These are phyloP conservation scores for Bovichtus variegatus DNA, from an alignment of 2,797 vertebrate genomes.

Conservation along the genomic window DNA sequence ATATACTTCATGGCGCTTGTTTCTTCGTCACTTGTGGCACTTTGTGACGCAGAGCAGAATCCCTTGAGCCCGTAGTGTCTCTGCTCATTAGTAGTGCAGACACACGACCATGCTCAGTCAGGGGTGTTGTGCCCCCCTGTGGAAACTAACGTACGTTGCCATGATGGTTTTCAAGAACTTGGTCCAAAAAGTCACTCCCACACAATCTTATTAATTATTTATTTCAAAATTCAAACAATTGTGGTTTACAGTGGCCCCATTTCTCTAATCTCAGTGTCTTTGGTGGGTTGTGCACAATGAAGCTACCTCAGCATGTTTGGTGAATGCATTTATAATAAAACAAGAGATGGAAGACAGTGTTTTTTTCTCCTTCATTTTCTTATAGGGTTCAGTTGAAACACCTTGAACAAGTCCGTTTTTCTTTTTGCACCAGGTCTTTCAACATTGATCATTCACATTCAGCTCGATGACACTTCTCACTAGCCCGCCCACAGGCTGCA, in stretches of 20 bases:
- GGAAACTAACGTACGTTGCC: not conserved
- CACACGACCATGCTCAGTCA: not conserved
- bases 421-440: constrained; percentile 15
- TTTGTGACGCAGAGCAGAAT: no score
- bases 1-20: not conserved
- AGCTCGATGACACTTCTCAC: constrained; percentile 7
- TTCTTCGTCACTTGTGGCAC: not conserved
- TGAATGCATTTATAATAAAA: constrained; percentile 4
- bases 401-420: constrained; percentile 17
- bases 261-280: constrained; percentile 14
- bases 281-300: constrained; percentile 18
- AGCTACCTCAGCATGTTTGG: not conserved
- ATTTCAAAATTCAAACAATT: constrained; percentile 56
- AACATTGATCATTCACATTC: not conserved
- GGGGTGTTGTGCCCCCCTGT: constrained; percentile 12
- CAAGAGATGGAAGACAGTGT: not conserved
- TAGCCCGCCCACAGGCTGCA: not conserved
- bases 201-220: constrained; percentile 37
- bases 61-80: no score
- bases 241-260: constrained; percentile 7
- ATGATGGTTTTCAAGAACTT: not conserved
- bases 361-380: constrained; percentile 1
- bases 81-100: no score
- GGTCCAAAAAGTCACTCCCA: constrained; percentile 1
- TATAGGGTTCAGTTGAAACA: constrained; percentile 28